Percentiles rank a stretch among this genome's conserved stretches.
Conservation (phyloP, 2,888 invertebrate genomes). For the Leptopilina myrica region DNA sequence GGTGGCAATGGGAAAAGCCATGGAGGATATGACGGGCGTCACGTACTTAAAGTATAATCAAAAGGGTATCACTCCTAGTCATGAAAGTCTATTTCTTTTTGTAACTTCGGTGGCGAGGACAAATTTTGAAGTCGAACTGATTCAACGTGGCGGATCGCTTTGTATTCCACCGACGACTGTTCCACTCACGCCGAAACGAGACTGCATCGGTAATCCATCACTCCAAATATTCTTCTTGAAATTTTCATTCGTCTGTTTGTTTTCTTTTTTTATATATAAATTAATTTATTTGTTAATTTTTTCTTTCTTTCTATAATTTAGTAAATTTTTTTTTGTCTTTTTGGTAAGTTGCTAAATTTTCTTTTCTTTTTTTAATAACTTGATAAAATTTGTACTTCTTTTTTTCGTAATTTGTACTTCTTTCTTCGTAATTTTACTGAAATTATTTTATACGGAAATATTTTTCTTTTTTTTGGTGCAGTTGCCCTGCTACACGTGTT, state of each 20-base stretch:
- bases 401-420: too few species aligned
- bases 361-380: slow-evolving; percentile 56
- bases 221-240: background rate
- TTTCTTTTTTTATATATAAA: too few species aligned
- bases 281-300: background rate
- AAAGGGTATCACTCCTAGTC: slow-evolving; percentile 82
- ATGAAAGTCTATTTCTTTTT: slow-evolving; percentile 90
- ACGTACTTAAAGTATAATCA: slow-evolving; percentile 89
- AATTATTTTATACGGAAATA: too few species aligned
- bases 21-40: slow-evolving; percentile 95
- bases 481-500: slow-evolving; percentile 93
- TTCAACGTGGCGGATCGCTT: slow-evolving; percentile 91
- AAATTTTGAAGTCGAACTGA: slow-evolving; percentile 94
- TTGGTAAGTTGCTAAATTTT: slow-evolving; percentile 47
- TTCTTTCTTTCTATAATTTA: too few species aligned
- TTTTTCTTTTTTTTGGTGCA: slow-evolving; percentile 68
- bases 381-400: too few species aligned
- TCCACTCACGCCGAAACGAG: slow-evolving; percentile 85
- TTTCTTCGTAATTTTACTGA: too few species aligned
- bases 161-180: slow-evolving; percentile 77
- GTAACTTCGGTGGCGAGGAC: slow-evolving; percentile 93
- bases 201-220: slow-evolving; percentile 83
- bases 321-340: background rate
- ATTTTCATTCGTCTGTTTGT: too few species aligned
- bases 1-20: slow-evolving; percentile 93